These are phyloP conservation scores for Hyles lineata DNA, from an alignment of 2,888 invertebrate species.

Conservation along the genomic window DNA sequence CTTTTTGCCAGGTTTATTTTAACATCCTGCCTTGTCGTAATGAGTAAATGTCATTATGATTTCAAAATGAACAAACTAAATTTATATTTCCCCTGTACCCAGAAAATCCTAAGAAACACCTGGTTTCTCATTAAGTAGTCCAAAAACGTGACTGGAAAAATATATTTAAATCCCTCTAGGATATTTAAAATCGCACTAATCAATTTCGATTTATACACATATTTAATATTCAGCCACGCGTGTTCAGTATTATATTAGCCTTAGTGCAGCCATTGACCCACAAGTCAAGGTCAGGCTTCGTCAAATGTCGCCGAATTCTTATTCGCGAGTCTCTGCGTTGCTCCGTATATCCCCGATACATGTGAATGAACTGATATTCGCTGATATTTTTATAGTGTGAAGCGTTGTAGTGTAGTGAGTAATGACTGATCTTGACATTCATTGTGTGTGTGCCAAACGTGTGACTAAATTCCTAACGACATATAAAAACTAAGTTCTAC, in stretches of 20 bases:
- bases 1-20: too few species aligned
- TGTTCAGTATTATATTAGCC: background rate
- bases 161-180: background rate
- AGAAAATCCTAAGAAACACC: too few species aligned
- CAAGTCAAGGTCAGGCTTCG: conserved; percentile 5
- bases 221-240: background rate
- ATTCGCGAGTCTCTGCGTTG: background rate
- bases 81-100: too few species aligned
- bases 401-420: background rate
- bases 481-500: too few species aligned
- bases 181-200: background rate
- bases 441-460: background rate
- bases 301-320: conserved; percentile 29
- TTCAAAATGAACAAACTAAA: too few species aligned
- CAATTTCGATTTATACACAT: background rate
- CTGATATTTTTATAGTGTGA: background rate
- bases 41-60: too few species aligned
- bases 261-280: conserved; percentile 25
- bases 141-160: too few species aligned
- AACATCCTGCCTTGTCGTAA: too few species aligned
- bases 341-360: background rate
- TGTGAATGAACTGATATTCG: background rate
- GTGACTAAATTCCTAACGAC: background rate
- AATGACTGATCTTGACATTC: background rate
- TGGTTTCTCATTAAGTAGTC: too few species aligned